phyloP scores from a whole-genome alignment of 2,797 vertebrate species.

The Notamacropus eugenii region DNA sequence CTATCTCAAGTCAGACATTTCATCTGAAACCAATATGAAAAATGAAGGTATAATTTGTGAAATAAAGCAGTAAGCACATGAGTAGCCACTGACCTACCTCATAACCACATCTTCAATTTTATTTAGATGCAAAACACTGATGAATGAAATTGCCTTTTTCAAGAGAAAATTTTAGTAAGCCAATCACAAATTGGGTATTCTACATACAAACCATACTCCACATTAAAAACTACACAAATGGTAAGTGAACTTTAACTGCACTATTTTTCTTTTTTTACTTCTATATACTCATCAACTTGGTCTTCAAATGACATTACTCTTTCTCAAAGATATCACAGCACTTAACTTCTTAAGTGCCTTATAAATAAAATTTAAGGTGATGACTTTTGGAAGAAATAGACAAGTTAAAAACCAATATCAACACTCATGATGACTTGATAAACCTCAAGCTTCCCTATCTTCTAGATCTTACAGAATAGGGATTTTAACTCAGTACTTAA shows the following conservation, averaged over 20 bases:
- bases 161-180: neutral
- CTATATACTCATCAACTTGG: neutral
- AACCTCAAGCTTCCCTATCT: neutral
- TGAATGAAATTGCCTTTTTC: neutral
- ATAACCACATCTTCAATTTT: neutral
- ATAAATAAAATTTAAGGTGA: neutral
- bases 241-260: neutral
- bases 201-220: neutral
- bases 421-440: neutral
- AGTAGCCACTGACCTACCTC: neutral
- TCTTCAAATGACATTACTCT: neutral
- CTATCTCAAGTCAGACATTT: neutral
- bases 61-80: neutral
- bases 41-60: neutral
- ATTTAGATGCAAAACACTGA: neutral
- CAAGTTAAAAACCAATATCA: neutral
- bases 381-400: neutral
- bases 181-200: neutral
- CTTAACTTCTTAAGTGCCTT: neutral
- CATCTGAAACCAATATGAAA: neutral
- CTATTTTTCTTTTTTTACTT: neutral
- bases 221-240: neutral
- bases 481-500: neutral
- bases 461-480: neutral
- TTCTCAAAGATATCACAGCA: neutral